Base-by-base conservation (phyloP, 1,140 invertebrate species). In the Drosophila eugracilis region DNA sequence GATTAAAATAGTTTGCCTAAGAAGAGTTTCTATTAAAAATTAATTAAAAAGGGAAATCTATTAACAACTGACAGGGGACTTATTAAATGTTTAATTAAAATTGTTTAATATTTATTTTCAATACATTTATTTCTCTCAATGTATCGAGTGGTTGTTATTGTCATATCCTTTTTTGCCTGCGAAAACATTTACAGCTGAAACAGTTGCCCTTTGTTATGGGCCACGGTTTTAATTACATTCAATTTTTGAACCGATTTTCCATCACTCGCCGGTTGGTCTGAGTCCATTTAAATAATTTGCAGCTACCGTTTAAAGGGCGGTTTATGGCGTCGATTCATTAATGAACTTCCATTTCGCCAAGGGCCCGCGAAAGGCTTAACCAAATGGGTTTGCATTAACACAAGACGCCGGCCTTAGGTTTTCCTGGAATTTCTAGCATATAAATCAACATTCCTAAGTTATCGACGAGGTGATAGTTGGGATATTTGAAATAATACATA, bases 271-370 rank as follows among this genome's bases (percentile, higher is more conserved):
- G 37, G n/a, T 41, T 4, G 12, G 24, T 2, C 4, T 4, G n/a
- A n/a, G 14, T 45, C 19, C 47, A 63, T 75, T 75, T 50, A 71
- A 70, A 77, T 77, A 70, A 71, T 37, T 62, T 36, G 28, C 22
- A 12, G 48, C 67, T 53, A 34, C 75, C 62, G 42, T 78, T 62
- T 57, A 60, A 39, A 4, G 59, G 17, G 37, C n/a, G 34, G 12
- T 78, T 65, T 75, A 78, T 63, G 49, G 44, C 65, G 49, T 36
- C 39, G 63, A 45, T 55, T 67, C 39, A 83, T 81, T 81, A 77
- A 81, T 83, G 78, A 62, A 62, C 12, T 34, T 47, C 62, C 15
- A 15, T 42, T 41, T 42, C 17, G 37, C 15, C 57, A 66, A 36
- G 42, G 26, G 6, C 47, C 44, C 36, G 19, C 24, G 0, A 32